These are phyloP conservation scores for Desmophyllum pertusum DNA, from an alignment of 92 coral and sea anemone genomes.

Conservation along the genomic window DNA sequence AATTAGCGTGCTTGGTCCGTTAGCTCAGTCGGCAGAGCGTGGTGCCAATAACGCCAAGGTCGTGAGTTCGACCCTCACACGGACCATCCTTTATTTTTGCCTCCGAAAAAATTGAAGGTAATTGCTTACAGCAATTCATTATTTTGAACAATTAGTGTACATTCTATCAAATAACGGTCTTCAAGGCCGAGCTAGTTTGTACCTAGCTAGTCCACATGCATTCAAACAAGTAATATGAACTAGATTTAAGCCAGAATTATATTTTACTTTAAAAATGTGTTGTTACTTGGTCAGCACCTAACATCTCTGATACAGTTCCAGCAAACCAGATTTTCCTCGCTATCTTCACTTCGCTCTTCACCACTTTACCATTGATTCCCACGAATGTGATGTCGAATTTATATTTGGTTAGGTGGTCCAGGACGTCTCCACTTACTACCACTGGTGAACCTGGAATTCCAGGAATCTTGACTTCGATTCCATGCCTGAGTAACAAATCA, in stretches of 20 bases:
- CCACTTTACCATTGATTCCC: conserved; percentile 67
- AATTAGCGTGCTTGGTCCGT: conserved; percentile 82
- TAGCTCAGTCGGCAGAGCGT: conserved; percentile 90
- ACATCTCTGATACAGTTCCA: too few relatives aligned
- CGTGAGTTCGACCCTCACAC: conserved; percentile 82
- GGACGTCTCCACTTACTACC: conserved; percentile 38
- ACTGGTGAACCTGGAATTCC: conserved; percentile 46
- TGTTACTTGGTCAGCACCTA: too few relatives aligned
- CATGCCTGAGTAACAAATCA: conserved; percentile 68
- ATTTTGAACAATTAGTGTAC: too few relatives aligned
- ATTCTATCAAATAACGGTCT: too few relatives aligned
- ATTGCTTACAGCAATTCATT: too few relatives aligned
- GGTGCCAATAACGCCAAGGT: conserved; percentile 88
- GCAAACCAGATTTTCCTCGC: conserved; percentile 66
- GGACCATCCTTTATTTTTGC: too few relatives aligned
- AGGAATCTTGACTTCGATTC: conserved; percentile 78
- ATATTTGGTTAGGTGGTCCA: conserved; percentile 48
- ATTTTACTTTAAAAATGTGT: too few relatives aligned
- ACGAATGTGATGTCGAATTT: conserved; percentile 58
- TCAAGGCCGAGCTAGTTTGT: too few relatives aligned
- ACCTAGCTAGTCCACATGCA: too few relatives aligned
- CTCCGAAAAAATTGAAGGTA: too few relatives aligned
- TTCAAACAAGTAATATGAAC: too few relatives aligned
- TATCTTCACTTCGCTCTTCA: conserved; percentile 42
- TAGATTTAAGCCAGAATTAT: too few relatives aligned